Conservation (phyloP, 2,113 vertebrate species). For the Spizaetus ornatus region DNA sequence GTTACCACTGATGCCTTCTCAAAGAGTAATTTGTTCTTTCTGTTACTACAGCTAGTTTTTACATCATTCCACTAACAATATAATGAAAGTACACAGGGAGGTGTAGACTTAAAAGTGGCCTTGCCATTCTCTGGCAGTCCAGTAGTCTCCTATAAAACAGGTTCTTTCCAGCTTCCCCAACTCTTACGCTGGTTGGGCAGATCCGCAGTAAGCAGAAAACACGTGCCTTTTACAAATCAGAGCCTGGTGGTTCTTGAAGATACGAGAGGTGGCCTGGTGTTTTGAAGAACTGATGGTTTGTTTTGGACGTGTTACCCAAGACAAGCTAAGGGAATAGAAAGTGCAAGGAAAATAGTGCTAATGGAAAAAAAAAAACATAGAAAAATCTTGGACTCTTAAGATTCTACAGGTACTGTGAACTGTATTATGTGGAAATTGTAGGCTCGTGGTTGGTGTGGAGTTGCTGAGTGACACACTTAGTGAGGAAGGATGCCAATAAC, state of each 20-base stretch:
- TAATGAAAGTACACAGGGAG: background rate
- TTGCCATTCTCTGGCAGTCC: background rate
- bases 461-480: background rate
- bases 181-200: background rate
- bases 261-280: background rate
- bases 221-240: background rate
- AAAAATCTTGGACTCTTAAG: background rate
- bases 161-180: background rate
- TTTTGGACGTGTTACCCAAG: background rate
- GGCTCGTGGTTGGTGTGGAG: rapidly evolving
- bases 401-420: background rate
- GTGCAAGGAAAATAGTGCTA: background rate
- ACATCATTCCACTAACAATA: background rate
- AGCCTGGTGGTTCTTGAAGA: background rate
- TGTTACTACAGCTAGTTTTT: background rate
- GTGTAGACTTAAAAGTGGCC: background rate
- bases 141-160: background rate
- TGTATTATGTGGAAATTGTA: background rate
- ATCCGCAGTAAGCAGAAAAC: background rate
- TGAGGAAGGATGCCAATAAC: background rate
- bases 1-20: background rate
- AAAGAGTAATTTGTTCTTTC: background rate
- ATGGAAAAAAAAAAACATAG: too few species aligned
- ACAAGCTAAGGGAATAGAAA: background rate
- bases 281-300: background rate